Base-by-base conservation (phyloP, 2,888 invertebrate species). In the Acanthoscelides obtectus region DNA sequence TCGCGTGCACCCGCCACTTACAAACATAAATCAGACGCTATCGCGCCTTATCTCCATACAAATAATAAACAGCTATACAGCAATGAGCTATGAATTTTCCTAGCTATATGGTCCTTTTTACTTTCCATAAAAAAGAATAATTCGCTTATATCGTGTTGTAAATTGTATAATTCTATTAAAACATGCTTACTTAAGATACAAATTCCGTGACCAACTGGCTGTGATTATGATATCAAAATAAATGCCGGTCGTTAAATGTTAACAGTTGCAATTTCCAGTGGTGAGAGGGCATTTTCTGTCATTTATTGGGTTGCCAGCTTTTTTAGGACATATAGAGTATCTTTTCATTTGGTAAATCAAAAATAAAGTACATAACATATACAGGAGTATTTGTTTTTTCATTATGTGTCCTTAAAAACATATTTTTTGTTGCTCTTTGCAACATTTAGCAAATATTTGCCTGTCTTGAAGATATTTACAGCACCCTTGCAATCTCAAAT, bases 111-210 rank as follows among this genome's bases (percentile, higher is more conserved):
- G 22, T 69, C 72, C 73, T 66, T 66, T 66, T 66, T 66, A 66
- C 20, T 66, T 66, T 66, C 20, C 5, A 66, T 66, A 66, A 79
- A 80, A 80, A 78, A 79, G 74, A 76, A 74, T 81, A 81, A 82
- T 82, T 81, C 79, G 79, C 79, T 80, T 80, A 80, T 84, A 81
- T 83, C 83, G 83, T 84, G 83, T 83, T 81, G 79, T 82, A 81
- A 83, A 83, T 82, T 83, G 83, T 83, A 82, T 84, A 83, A 83
- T 83, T 83, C 81, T 81, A 82, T 83, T 83, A 83, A 83, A 66
- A 84, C 83, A 83, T 79, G 81, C 79, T 82, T 81, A 81, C 80
- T 82, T 82, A 80, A 84, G 83, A 83, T 83, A 83, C 78, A 77
- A 80, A 79, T 83, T 81, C 80, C 84, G 84, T 83, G 84, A 83